Percentiles rank a stretch among this genome's conserved stretches.
These are phyloP conservation scores for Rotaria magnacalcarata DNA, from an alignment of 2,888 invertebrate species.

Conservation along the genomic window DNA sequence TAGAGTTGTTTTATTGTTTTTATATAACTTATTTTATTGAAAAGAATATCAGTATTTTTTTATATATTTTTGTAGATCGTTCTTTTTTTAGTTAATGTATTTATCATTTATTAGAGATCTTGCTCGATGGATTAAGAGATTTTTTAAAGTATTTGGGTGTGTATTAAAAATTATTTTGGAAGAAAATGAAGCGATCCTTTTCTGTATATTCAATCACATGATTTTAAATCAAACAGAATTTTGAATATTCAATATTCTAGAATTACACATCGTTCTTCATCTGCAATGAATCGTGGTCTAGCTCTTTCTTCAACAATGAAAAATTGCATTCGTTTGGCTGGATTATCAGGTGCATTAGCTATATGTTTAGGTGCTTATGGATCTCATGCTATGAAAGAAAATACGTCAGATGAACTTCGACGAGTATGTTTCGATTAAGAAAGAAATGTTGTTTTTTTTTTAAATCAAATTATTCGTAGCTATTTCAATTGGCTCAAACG, in stretches of 20 bases:
- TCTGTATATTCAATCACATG: background rate
- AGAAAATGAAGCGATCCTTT: background rate
- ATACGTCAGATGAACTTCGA: constrained; percentile 28
- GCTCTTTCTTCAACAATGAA: background rate
- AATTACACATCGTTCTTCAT: background rate
- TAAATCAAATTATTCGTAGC: background rate
- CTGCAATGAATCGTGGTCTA: background rate
- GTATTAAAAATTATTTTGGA: background rate
- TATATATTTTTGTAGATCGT: background rate
- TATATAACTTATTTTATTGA: too few species aligned
- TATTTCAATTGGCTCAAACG: constrained; percentile 57
- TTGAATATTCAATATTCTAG: background rate
- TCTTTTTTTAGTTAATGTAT: background rate
- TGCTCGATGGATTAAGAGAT: background rate
- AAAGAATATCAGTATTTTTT: too few species aligned
- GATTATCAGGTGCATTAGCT: constrained; percentile 79
- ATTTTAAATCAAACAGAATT: background rate
- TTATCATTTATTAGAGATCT: background rate
- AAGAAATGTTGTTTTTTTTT: background rate
- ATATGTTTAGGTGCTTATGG: constrained; percentile 82
- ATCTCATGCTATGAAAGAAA: constrained; percentile 62
- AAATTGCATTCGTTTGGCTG: constrained; percentile 66
- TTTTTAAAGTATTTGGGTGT: background rate
- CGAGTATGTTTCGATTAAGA: background rate
- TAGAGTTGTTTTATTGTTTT: background rate